Evolutionary conservation across 2,888 invertebrate species (phyloP).

Genomic region (Tipula helvola): DNA sequence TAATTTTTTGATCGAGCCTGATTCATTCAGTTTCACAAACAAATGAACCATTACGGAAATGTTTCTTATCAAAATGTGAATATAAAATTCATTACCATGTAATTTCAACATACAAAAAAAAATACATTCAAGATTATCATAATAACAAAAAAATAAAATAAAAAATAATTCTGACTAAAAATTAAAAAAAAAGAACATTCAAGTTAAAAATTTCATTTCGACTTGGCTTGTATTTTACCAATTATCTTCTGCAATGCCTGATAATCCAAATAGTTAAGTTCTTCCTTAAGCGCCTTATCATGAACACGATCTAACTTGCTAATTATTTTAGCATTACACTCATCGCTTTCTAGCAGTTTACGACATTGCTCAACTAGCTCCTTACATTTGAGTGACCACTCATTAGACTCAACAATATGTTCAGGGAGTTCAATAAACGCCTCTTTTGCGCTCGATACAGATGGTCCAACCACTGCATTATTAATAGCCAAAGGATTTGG

Average conservation of each 20-base stretch:
- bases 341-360: neutral
- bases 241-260: neutral
- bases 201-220: neutral
- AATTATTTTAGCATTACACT: neutral
- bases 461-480: neutral
- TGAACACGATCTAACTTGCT: neutral
- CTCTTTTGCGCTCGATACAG: neutral
- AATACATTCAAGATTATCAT: neutral
- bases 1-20: no score
- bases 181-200: neutral
- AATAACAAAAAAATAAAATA: neutral
- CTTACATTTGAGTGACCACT: neutral
- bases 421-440: neutral
- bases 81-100: neutral
- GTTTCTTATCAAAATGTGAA: neutral
- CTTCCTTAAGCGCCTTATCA: neutral
- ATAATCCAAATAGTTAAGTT: neutral
- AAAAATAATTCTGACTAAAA: neutral
- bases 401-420: neutral
- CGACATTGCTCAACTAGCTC: neutral
- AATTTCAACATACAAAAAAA: neutral
- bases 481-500: neutral
- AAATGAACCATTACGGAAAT: no score
- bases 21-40: no score
- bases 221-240: neutral